Evolutionary conservation across 2,797 vertebrate species (phyloP), one percentile per base, ranked within the genome.

Genomic region (Microhierax caerulescens): DNA sequence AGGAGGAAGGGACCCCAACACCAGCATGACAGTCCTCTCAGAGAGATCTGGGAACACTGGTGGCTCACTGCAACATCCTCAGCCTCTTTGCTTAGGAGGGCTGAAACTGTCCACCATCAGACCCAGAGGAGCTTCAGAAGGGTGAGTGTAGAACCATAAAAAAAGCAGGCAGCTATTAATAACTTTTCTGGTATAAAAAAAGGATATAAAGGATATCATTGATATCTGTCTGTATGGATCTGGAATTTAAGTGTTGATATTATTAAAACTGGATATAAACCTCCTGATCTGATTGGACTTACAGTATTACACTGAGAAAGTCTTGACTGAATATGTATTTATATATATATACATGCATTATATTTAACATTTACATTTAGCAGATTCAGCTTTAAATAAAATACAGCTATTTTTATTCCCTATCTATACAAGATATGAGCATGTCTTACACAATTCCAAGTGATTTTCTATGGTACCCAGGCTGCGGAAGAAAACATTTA

Each of bases 41-140:
- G 32, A 43, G 43, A 61, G 1, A 61, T 47, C 51, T 39, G 41
- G 11, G 7, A 3, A 53, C 0, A 0, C 5, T 78, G 22, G 12
- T 37, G 22, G 18, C 5, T 39, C 37, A 17, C 8, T 63, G 36
- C 23, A 70, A 14, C 5, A 43, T 36, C 36, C 7, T 15, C 3
- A 19, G 6, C 6, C 14, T 67, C 30, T 51, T 45, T 59, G 6
- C 5, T 24, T 51, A n/a, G 8, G 7, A 56, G 10, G 7, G 17
- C 8, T 60, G 36, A 69, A 85, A 36, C 8, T 47, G 23, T 21
- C 13, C 48, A 32, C 6, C 21, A 1, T 25, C 4, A 3, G 10
- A 51, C 15, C 5, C 6, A 51, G 39, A 63, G 15, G 1, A 14
- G 4, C 20, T 63, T 77, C 28, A 75, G 28, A 72, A 45, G 25